Evolutionary conservation across 2,113 vertebrate species (phyloP).

Genomic region (Cyphotilapia sp.): DNA sequence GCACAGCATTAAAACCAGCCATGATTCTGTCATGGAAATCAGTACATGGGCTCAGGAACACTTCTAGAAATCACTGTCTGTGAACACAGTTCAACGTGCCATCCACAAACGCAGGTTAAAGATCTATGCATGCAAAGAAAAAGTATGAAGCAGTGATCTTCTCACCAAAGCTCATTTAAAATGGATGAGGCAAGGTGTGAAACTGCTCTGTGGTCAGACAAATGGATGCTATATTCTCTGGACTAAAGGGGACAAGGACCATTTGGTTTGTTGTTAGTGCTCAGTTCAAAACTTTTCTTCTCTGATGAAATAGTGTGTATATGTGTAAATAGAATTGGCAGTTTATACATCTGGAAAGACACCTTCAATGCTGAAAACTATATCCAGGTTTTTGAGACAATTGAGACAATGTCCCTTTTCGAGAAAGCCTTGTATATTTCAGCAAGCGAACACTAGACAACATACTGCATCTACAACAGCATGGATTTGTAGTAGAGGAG

Average conservation of each 20-base stretch:
- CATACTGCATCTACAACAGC: background rate
- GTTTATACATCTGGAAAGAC: background rate
- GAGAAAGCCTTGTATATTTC: background rate
- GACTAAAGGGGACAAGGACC: background rate
- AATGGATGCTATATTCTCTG: background rate
- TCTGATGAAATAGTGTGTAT: background rate
- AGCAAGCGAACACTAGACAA: background rate
- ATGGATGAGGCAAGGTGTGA: background rate
- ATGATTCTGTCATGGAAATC: background rate
- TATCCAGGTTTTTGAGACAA: background rate
- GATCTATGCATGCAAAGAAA: background rate
- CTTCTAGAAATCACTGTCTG: background rate
- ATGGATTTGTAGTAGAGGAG: background rate
- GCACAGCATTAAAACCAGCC: background rate
- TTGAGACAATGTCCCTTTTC: background rate
- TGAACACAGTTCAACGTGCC: background rate
- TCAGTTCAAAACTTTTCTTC: background rate
- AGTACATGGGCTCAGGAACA: background rate
- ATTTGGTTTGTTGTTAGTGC: background rate
- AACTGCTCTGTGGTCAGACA: background rate
- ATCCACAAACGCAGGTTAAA: background rate
- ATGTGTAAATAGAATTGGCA: background rate
- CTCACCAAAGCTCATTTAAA: background rate
- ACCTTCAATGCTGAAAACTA: background rate
- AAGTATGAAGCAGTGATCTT: background rate